phyloP scores from a whole-genome alignment of 2,888 invertebrate species.

The Polietes domitor region DNA sequence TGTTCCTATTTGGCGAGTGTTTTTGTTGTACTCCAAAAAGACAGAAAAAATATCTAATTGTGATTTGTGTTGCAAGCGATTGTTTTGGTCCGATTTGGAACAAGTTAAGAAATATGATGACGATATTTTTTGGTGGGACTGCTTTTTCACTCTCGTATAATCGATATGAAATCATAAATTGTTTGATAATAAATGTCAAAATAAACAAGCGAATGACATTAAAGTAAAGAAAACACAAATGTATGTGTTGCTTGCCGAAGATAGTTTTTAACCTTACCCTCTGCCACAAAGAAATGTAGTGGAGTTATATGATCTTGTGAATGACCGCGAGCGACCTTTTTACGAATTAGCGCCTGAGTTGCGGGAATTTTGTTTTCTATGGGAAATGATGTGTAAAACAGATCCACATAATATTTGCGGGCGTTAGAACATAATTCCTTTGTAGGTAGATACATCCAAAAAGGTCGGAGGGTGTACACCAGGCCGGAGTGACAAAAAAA shows the following conservation, averaged over 20 bases:
- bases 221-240: neutral
- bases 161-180: conserved; percentile 58
- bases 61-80: conserved; percentile 59
- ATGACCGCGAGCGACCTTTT: no score
- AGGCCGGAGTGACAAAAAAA: no score
- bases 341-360: no score
- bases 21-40: neutral
- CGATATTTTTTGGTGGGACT: conserved; percentile 52
- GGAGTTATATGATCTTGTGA: no score
- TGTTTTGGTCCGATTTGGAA: conserved; percentile 43
- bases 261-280: conserved; percentile 9
- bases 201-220: conserved; percentile 17
- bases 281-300: no score
- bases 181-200: conserved; percentile 44
- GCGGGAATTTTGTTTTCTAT: no score
- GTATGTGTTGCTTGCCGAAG: neutral
- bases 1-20: conserved; percentile 1
- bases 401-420: no score
- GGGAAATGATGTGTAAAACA: no score
- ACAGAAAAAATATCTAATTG: conserved; percentile 53
- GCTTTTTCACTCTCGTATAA: conserved; percentile 22
- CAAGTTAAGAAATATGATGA: conserved; percentile 57
- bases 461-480: no score
- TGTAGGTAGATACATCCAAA: no score
- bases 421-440: no score